phyloP scores from a whole-genome alignment of 2,888 invertebrate genomes.

The Nysson spinosus region DNA sequence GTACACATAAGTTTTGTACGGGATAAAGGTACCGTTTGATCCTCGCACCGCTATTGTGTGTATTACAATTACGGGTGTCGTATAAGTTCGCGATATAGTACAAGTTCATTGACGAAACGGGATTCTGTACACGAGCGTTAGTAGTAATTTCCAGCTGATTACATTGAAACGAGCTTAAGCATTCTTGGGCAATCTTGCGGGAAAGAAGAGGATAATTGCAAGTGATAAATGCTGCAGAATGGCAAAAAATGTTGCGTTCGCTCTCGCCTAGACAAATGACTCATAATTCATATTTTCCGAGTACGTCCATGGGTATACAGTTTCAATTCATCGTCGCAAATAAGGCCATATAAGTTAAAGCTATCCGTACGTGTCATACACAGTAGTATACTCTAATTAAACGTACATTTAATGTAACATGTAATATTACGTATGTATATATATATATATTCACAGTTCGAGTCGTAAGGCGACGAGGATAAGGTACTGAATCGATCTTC shows the following conservation, averaged over 20 bases:
- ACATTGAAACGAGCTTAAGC: background rate
- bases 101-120: no score
- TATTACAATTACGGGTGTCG: no score
- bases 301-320: constrained; percentile 25
- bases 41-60: no score
- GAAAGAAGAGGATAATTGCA: background rate
- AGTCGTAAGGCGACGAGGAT: constrained; percentile 28
- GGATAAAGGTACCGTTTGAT: no score
- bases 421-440: constrained; percentile 14
- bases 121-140: no score
- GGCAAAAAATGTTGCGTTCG: constrained; percentile 26
- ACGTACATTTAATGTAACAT: constrained; percentile 8
- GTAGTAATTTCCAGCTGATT: no score
- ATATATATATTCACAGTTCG: constrained; percentile 30
- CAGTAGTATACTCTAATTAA: constrained; percentile 23
- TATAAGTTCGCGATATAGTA: no score
- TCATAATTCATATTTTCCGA: constrained; percentile 32
- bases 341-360: constrained; percentile 50
- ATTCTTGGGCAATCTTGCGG: constrained; percentile 7
- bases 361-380: constrained; percentile 34
- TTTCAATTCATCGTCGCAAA: constrained; percentile 47
- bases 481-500: constrained; percentile 28
- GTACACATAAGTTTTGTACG: no score
- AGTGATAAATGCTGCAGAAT: constrained; percentile 15
- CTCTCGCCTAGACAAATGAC: constrained; percentile 35